Evolutionary conservation across 2,888 invertebrate species (phyloP).

Genomic region (Dioctria linearis): DNA sequence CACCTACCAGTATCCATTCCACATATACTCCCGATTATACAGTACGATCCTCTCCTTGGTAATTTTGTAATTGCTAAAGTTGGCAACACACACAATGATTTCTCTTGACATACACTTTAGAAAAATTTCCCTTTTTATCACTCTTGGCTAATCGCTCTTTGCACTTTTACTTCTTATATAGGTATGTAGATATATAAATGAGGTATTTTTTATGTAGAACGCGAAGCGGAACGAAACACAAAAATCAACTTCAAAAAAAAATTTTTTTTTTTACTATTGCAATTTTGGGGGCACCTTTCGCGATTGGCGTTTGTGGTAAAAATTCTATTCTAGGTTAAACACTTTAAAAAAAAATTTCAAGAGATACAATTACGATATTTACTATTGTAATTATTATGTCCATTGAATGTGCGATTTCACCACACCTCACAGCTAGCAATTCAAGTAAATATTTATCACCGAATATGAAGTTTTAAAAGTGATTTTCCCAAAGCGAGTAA

Average conservation of each 20-base stretch:
- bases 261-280: no score
- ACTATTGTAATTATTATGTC: no score
- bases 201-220: slow-evolving; percentile 40
- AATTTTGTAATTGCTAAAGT: slow-evolving; percentile 27
- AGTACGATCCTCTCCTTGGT: slow-evolving; percentile 32
- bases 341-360: no score
- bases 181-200: slow-evolving; percentile 30
- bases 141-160: slow-evolving; percentile 39
- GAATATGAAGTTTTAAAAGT: no score
- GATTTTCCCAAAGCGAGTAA: background rate
- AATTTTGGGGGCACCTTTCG: no score
- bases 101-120: slow-evolving; percentile 28
- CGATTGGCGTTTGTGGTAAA: no score
- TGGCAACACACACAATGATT: slow-evolving; percentile 41
- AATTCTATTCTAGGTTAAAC: no score
- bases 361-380: no score
- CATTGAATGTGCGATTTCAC: no score
- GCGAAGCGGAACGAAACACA: slow-evolving; percentile 37
- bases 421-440: no score
- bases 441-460: no score
- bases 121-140: slow-evolving; percentile 47
- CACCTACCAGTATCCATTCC: slow-evolving; percentile 60
- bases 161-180: slow-evolving; percentile 44
- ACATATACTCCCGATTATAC: slow-evolving; percentile 49
- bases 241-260: no score